Conservation (phyloP, 2,113 vertebrate genomes). For the Toxostoma redivivum region DNA sequence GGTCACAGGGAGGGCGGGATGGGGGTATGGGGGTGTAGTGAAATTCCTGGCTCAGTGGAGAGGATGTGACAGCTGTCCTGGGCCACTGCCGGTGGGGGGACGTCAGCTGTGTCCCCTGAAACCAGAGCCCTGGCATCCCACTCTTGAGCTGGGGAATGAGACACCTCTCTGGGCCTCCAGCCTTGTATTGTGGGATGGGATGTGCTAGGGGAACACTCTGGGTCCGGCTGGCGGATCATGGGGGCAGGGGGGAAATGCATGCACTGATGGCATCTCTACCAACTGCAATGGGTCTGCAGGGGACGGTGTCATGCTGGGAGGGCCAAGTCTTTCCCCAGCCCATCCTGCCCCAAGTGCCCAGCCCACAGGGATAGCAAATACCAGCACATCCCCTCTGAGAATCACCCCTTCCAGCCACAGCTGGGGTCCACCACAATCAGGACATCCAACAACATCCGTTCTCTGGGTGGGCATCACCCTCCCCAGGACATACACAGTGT, state of each 20-base stretch:
- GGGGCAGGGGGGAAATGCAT: fast-evolving
- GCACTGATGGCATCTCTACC: background rate
- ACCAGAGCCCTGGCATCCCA: background rate
- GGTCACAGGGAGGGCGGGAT: background rate
- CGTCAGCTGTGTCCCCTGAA: background rate
- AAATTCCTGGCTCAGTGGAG: background rate
- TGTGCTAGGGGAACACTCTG: background rate
- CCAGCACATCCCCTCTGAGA: background rate
- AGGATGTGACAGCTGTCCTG: constrained; percentile 22
- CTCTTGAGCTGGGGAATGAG: background rate
- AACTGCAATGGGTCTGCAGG: background rate
- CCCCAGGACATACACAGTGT: background rate
- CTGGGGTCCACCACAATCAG: background rate
- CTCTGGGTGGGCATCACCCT: background rate
- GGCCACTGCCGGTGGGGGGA: background rate
- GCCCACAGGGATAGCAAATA: background rate
- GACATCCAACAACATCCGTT: background rate
- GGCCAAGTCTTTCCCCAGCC: background rate
- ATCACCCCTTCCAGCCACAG: background rate
- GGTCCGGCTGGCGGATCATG: background rate
- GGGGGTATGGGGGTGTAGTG: background rate
- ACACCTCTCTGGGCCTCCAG: background rate
- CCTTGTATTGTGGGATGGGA: fast-evolving
- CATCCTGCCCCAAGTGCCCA: background rate
- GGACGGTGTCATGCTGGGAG: background rate